A percentile compares a stretch with the other conserved stretches of the same genome.
Conservation (phyloP, 2,797 vertebrate species). For the Corythornis leucogaster region DNA sequence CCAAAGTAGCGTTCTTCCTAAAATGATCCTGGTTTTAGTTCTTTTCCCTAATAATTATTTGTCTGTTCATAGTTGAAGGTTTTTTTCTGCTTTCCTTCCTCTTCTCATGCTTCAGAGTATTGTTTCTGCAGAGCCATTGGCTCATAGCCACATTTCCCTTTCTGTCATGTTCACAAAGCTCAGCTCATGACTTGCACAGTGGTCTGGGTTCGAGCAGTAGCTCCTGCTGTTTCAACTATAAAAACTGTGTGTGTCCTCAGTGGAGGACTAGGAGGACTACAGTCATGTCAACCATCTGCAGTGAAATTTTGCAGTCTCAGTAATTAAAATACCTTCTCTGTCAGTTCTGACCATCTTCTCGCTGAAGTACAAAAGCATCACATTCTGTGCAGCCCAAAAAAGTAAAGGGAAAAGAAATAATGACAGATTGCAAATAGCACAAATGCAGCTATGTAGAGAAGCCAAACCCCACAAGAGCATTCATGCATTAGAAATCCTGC, state of each 20-base stretch:
- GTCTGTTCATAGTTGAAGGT: accelerated
- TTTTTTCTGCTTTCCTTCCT: neutral
- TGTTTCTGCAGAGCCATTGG: neutral
- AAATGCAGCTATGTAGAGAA: neutral
- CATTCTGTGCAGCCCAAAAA: neutral
- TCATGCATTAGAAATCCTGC: neutral
- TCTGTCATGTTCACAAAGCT: neutral
- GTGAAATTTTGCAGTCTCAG: neutral
- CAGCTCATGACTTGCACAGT: neutral
- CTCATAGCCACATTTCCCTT: neutral
- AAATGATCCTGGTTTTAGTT: neutral
- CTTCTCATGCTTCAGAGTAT: neutral
- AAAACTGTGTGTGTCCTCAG: accelerated
- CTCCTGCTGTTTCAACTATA: neutral
- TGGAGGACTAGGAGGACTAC: neutral
- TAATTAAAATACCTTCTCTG: neutral
- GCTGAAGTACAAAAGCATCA: neutral
- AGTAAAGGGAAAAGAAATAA: neutral
- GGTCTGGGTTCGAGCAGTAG: neutral
- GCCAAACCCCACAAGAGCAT: neutral
- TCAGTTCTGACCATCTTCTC: neutral
- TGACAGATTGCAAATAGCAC: neutral
- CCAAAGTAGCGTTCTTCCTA: neutral
- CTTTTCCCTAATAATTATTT: neutral
- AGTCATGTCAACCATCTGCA: neutral